Percentiles rank a stretch among this genome's conserved stretches.
phyloP scores from a whole-genome alignment of 2,888 invertebrate genomes.

The Polyommatus icarus region DNA sequence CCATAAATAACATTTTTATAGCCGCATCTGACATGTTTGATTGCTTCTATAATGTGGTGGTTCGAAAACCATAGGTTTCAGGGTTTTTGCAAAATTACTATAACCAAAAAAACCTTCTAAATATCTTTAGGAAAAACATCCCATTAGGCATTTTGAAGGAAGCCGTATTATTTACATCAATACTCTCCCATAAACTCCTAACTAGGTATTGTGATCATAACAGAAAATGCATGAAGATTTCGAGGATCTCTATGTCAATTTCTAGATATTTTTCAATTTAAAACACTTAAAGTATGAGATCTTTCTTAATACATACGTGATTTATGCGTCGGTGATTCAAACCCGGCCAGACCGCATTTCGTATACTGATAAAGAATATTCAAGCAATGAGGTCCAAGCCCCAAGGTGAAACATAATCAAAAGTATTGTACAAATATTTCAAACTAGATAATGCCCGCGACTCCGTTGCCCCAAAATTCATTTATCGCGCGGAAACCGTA shows the following conservation, averaged over 20 bases:
- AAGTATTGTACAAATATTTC: background rate
- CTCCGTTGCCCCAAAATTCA: no score
- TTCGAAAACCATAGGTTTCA: background rate
- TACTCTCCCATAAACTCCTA: no score
- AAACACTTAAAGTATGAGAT: background rate
- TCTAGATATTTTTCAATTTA: no score
- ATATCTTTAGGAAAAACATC: background rate
- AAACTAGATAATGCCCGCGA: background rate
- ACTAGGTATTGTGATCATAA: no score
- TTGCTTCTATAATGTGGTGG: conserved; percentile 1
- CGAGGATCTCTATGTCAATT: background rate
- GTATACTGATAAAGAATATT: conserved; percentile 1
- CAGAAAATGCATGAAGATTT: background rate
- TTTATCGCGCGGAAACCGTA: no score
- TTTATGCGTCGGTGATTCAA: background rate
- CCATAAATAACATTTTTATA: conserved; percentile 19
- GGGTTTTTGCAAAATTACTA: background rate
- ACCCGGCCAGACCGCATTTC: background rate
- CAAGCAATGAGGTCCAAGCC: background rate
- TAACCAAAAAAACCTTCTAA: background rate
- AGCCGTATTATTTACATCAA: no score
- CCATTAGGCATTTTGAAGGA: no score
- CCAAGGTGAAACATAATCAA: background rate
- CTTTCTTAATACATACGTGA: background rate
- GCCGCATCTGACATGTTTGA: conserved; percentile 22